These are phyloP conservation scores for Contarinia nasturtii DNA, from an alignment of 1,140 invertebrate genomes.

Conservation along the genomic window DNA sequence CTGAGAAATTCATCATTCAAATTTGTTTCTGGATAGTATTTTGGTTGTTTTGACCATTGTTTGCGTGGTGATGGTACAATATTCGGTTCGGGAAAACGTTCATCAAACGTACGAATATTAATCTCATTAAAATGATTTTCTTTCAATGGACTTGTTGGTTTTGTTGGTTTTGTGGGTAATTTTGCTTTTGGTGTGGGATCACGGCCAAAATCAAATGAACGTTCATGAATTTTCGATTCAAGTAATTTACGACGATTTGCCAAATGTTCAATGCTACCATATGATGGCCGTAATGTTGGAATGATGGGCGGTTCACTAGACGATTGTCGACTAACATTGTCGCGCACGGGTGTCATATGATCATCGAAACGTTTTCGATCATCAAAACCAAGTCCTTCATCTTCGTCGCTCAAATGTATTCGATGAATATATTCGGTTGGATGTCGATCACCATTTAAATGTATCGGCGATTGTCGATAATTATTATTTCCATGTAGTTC, in stretches of 20 bases:
- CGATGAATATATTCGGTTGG: background rate
- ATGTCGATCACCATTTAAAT: background rate
- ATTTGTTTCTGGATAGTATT: background rate
- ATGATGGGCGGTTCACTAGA: slow-evolving; percentile 16
- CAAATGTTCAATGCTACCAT: too few relatives aligned
- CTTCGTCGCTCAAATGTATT: slow-evolving; percentile 33
- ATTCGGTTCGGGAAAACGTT: slow-evolving; percentile 5
- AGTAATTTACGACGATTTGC: slow-evolving; percentile 44
- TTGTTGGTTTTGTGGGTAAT: slow-evolving; percentile 15
- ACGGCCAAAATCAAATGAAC: slow-evolving; percentile 26
- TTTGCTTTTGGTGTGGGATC: slow-evolving; percentile 16
- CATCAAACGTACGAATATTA: background rate
- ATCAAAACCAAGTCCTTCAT: slow-evolving; percentile 52
- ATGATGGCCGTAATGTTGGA: slow-evolving; percentile 4
- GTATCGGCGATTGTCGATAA: background rate
- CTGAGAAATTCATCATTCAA: background rate
- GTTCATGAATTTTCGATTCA: slow-evolving; percentile 46
- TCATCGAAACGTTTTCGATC: slow-evolving; percentile 24
- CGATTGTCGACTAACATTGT: background rate
- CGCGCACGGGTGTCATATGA: slow-evolving; percentile 9
- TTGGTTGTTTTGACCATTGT: background rate
- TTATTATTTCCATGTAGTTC: background rate
- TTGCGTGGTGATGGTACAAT: background rate
- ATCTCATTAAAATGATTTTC: too few relatives aligned
- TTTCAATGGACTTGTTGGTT: background rate